A percentile compares a stretch with the other conserved stretches of the same genome.
Conservation (phyloP, 2,888 invertebrate species). For the Stictocephala bisonia region DNA sequence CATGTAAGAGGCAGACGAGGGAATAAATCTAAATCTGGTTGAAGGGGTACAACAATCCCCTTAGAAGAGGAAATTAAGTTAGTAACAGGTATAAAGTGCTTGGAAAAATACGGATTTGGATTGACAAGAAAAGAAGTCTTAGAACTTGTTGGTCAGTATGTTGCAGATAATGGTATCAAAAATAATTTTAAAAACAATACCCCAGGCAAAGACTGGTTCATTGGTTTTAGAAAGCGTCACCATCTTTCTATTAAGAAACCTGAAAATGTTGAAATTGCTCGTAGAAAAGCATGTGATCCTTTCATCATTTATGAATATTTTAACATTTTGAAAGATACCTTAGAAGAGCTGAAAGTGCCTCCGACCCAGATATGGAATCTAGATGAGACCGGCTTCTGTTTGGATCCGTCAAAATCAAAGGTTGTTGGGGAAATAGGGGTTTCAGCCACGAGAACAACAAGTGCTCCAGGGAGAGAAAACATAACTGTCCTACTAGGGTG, state of each 20-base stretch:
- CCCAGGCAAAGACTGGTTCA: conserved; percentile 60
- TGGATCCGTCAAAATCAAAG: conserved; percentile 54
- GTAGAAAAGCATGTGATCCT: conserved; percentile 58
- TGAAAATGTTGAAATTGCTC: conserved; percentile 60
- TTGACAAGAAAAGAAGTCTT: conserved; percentile 60
- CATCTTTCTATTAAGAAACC: conserved; percentile 62
- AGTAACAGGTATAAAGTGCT: conserved; percentile 55
- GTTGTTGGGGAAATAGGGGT: conserved; percentile 48
- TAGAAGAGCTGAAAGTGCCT: conserved; percentile 55
- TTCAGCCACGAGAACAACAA: conserved; percentile 27
- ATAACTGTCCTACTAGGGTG: conserved; percentile 21
- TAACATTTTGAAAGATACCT: conserved; percentile 54
- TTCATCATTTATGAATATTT: conserved; percentile 59
- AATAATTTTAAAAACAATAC: conserved; percentile 59
- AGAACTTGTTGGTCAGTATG: conserved; percentile 58
- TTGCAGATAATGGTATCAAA: conserved; percentile 55
- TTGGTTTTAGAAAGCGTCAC: conserved; percentile 58
- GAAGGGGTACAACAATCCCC: conserved; percentile 56
- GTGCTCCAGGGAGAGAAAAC: conserved; percentile 30
- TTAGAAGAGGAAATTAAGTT: conserved; percentile 57
- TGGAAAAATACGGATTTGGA: conserved; percentile 62
- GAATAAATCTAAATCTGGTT: conserved; percentile 54
- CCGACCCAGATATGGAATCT: conserved; percentile 58
- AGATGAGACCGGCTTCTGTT: conserved; percentile 56
- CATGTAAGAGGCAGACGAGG: conserved; percentile 55